Base-by-base conservation (phyloP, 2,113 vertebrate species). In the Atherinomorus stipes region DNA sequence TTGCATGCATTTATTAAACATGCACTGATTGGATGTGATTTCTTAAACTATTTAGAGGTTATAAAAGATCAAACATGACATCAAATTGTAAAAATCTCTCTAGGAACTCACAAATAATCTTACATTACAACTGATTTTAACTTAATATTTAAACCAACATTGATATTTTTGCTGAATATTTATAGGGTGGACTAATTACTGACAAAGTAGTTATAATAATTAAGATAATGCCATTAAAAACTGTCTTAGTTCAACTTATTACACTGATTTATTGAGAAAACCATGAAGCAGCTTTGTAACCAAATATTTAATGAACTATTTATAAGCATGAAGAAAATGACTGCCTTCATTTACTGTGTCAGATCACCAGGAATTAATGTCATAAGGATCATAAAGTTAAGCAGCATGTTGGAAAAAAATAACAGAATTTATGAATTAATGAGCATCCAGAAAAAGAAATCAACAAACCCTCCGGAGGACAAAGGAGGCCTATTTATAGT, bases 351-450 rank as follows among this genome's bases (percentile, higher is more conserved):
- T 61, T 63, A 58, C 22, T 52, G 53, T 13, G 50, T 61, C 19
- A 63, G 51, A 42, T 34, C 26, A 59, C 45, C 0, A 25, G 22
- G 58, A 51, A 64, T 25, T 61, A 37, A 28, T 18, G 49, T 51
- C 40, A 67, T 19, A 23, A 22, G 62, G 57, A 44, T 67, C 44
- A 71, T 23, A 50, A 60, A 57, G 31, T 49, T 7, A 18, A 57
- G 25, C 34, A 26, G 49, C 59, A 57, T 42, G 18, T 18, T 71
- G 11, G 68, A 71, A 51, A 23, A 45, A 22, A 44, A 64, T 42
- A 31, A n/a, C 62, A 57, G 34, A 56, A 25, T 62, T 68, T 71
- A 28, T 38, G 44, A 70, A 71, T 64, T 66, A 64, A 83, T 58
- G 28, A 68, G 52, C 19, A 28, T 62, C 23, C n/a, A 54, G 6